Evolutionary conservation across 2,888 invertebrate genomes (phyloP).

Genomic region (Cephus sareptanus): DNA sequence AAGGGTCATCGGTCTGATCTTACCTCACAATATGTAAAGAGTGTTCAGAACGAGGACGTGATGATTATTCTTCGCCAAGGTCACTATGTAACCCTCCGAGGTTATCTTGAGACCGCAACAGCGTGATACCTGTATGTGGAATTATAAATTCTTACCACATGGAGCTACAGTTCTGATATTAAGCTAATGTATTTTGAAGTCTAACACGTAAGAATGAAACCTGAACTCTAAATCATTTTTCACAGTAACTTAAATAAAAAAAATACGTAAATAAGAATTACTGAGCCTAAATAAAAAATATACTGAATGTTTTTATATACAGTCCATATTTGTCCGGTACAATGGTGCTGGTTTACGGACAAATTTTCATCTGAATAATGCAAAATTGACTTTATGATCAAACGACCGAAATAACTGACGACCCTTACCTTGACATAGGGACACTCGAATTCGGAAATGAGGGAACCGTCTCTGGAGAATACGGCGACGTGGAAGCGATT

Average conservation of each 20-base stretch:
- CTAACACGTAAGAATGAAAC: no score
- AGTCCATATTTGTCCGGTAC: not conserved
- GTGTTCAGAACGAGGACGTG: slow-evolving; percentile 97
- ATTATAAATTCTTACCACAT: slow-evolving; percentile 6
- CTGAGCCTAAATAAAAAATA: no score
- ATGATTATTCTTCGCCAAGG: slow-evolving; percentile 98
- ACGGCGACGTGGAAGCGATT: slow-evolving; percentile 98
- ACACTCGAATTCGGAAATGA: slow-evolving; percentile 94
- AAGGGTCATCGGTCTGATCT: slow-evolving; percentile 51
- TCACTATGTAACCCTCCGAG: slow-evolving; percentile 94
- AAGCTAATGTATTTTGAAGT: no score
- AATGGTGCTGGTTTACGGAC: not conserved
- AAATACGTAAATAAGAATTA: not conserved
- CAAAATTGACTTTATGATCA: not conserved
- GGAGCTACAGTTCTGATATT: not conserved
- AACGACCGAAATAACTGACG: not conserved
- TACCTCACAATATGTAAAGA: slow-evolving; percentile 88
- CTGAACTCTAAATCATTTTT: no score
- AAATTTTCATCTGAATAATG: not conserved
- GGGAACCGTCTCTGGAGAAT: slow-evolving; percentile 87
- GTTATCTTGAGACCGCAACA: slow-evolving; percentile 98
- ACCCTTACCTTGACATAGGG: slow-evolving; percentile 91
- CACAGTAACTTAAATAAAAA: not conserved
- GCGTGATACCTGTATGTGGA: slow-evolving; percentile 84
- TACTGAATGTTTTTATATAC: not conserved